Percentiles rank a stretch among this genome's conserved stretches.
phyloP scores from a whole-genome alignment of 2,888 invertebrate genomes.

The Exocentrus adspersus region DNA sequence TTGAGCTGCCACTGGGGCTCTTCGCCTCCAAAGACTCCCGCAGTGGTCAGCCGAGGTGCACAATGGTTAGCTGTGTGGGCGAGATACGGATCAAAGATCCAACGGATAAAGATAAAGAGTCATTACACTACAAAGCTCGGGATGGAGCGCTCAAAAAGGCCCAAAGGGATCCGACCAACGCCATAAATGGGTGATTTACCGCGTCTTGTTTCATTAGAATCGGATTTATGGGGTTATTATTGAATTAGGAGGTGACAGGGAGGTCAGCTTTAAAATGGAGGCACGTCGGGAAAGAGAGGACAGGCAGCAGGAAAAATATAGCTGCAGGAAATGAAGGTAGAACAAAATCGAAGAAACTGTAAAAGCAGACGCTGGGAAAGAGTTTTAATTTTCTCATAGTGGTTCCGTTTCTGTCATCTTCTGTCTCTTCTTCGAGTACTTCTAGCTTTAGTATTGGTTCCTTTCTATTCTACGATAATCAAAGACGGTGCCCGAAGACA shows the following conservation, averaged over 20 bases:
- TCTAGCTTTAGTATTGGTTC: too few relatives aligned
- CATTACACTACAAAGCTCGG: constrained; percentile 14
- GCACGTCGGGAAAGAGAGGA: neutral
- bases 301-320: too few relatives aligned
- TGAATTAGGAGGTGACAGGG: neutral
- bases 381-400: too few relatives aligned
- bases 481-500: too few relatives aligned
- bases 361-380: too few relatives aligned
- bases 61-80: constrained; percentile 25
- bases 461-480: too few relatives aligned
- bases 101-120: constrained; percentile 22
- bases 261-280: neutral
- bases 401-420: too few relatives aligned
- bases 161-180: constrained; percentile 12
- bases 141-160: constrained; percentile 13
- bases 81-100: constrained; percentile 24
- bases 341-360: too few relatives aligned
- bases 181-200: constrained; percentile 24
- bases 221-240: constrained; percentile 1
- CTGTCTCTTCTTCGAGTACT: too few relatives aligned
- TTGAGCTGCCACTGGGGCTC: neutral
- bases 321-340: too few relatives aligned
- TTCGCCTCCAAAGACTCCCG: neutral
- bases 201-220: constrained; percentile 14
- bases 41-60: constrained; percentile 19